Evolutionary conservation across 2,113 vertebrate genomes (phyloP), one percentile per base, ranked within the genome.

Genomic region (Platichthys stellatus): DNA sequence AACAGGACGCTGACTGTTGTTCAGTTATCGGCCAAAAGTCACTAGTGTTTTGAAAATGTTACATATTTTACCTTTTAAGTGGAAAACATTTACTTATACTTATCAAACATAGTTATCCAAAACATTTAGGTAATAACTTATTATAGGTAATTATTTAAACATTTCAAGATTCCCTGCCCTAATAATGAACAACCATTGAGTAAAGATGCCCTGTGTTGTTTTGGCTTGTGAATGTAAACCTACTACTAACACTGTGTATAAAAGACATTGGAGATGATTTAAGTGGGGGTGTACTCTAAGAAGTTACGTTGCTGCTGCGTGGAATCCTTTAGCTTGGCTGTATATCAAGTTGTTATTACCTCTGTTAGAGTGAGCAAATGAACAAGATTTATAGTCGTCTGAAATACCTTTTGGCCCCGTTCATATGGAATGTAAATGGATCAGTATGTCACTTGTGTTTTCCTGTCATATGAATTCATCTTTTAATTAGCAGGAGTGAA

Each of bases 401-500:
- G 9, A 69, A 73, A 71, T 59, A 24, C 51, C 56, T 58, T 40
- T 63, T 81, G 68, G 59, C 69, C 31, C 28, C 12, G n/a, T 69
- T 69, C 26, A 54, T 45, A 3, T 17, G 13, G 23, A 62, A 54
- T 59, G 61, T 17, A 63, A 65, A 54, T 59, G 69, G 15, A 63
- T 66, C 67, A 38, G 53, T 28, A 35, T 66, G 15, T 49, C 71
- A 63, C 60, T n/a, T 53, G 1, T 64, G 14, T 21, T 63, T 35
- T 57, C 54, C 31, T 61, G 35, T 72, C 59, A 0, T 35, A 21
- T 59, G 40, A 43, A 38, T 69, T 49, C 59, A 6, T 78, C 24
- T 18, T 63, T 60, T 18, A 63, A 15, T 58, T 60, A 63, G 82
- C 82, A 72, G 63, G 26, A 83, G 21, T 73, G 63, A 80, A 53